Percentiles rank a stretch among this genome's conserved stretches.
These are phyloP conservation scores for Coilia nasus DNA, from an alignment of 2,797 vertebrate genomes.

Conservation along the genomic window DNA sequence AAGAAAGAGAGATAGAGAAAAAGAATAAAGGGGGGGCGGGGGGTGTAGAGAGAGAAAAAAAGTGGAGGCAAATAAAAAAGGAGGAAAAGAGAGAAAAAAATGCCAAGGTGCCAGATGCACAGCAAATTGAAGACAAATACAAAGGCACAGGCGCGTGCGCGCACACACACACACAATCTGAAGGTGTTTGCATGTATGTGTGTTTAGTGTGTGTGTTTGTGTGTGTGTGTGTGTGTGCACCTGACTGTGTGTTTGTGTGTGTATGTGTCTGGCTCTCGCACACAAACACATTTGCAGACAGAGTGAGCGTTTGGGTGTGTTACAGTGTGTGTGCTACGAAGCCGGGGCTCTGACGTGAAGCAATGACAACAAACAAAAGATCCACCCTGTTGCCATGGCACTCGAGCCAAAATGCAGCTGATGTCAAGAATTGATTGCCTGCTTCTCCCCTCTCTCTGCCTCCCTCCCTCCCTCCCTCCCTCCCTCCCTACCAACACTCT, in stretches of 20 bases:
- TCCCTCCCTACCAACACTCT: not conserved
- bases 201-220: not conserved
- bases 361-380: slow-evolving; percentile 22
- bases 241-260: not conserved
- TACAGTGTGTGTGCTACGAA: not conserved
- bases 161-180: not conserved
- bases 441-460: not conserved
- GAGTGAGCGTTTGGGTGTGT: not conserved
- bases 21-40: not conserved
- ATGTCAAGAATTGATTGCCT: slow-evolving; percentile 21
- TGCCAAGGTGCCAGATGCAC: too few relatives aligned
- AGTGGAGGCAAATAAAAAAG: not conserved
- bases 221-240: not conserved
- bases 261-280: not conserved
- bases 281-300: not conserved
- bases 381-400: slow-evolving; percentile 20
- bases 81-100: not conserved
- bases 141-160: not conserved
- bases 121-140: not conserved
- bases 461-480: not conserved
- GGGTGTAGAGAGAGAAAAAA: not conserved
- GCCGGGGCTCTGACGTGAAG: not conserved
- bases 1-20: not conserved
- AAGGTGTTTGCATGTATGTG: not conserved
- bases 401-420: slow-evolving; percentile 17